Evolutionary conservation across 2,888 invertebrate genomes (phyloP), one percentile per base, ranked within the genome.

Genomic region (Cacoxenus indagator): DNA sequence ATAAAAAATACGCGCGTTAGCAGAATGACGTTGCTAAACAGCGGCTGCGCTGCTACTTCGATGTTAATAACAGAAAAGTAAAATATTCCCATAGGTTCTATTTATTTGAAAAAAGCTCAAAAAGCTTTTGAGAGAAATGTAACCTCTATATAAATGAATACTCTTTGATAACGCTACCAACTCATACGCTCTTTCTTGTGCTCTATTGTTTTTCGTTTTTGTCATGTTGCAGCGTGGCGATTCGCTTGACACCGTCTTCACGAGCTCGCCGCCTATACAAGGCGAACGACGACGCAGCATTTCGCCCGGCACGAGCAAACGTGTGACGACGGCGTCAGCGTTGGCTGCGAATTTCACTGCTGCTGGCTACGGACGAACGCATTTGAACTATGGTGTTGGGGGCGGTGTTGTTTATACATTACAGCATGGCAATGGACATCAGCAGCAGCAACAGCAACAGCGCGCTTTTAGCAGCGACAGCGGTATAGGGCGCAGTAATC

Each of bases 211-310:
- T 26, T 0, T 19, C 26, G 4, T 22, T 11, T 0, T 51, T 31
- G 6, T n/a, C 0, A 8, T 9, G 29, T 69, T 70, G 1, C 85
- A 92, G 92, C 89, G 92, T 77, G 92, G 92, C 31, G 92, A 92
- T 83, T 92, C 92, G 0, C 85, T 92, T 72, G 92, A 92, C 70
- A 92, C 92, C 1, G 91, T 93, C 29, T 91, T 92, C 73, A 90
- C 91, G 57, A 90, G 91, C 64, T 91, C 92, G 14, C 92, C 92
- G n/a, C 84, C 86, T 11, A 79, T 80, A 2, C 83, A 79, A 69
- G 75, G 82, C 54, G 83, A 84, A 27, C 69, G 81, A 11, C 76
- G 80, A 9, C 76, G 79, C 55, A 84, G 82, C 57, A 73, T 78
- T 64, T 86, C 86, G 29, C 86, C 87, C 0, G 80, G 83, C 26